Evolutionary conservation across 1,140 invertebrate species (phyloP).

Genomic region (Rhopalosiphum padi): DNA sequence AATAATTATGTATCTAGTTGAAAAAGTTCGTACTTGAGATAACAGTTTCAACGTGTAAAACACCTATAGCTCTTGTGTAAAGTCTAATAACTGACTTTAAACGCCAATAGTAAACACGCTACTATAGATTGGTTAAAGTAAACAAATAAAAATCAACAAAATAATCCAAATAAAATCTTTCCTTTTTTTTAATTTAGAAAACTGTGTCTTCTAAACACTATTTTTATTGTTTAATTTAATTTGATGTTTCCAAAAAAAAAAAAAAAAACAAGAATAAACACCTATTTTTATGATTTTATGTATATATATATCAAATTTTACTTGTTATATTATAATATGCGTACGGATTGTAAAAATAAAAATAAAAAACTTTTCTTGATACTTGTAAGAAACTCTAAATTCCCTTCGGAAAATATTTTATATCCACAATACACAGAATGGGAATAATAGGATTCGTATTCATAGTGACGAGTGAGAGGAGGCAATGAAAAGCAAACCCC

Average conservation of each 20-base stretch:
- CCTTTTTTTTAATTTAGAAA: not conserved
- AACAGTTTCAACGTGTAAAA: not conserved
- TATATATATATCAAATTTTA: not conserved
- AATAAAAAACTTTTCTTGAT: conserved; percentile 7
- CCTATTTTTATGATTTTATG: not conserved
- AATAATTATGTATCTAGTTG: not conserved
- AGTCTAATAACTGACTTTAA: not conserved
- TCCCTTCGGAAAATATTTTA: not conserved
- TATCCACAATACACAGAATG: not conserved
- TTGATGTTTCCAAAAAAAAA: not conserved
- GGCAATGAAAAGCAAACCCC: not conserved
- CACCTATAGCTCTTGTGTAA: not conserved
- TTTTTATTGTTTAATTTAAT: not conserved
- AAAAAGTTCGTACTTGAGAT: not conserved
- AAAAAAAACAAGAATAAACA: not conserved
- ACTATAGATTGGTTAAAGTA: not conserved
- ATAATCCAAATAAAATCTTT: not conserved
- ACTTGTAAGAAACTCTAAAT: not conserved
- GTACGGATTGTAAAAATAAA: not conserved
- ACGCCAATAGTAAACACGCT: not conserved
- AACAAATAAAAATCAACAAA: not conserved
- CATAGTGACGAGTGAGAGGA: not conserved
- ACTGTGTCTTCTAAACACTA: not conserved
- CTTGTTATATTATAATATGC: not conserved
- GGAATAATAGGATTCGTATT: not conserved